Evolutionary conservation across 2,888 invertebrate species (phyloP), one percentile per base, ranked within the genome.

Genomic region (Ennomos quercinarius): DNA sequence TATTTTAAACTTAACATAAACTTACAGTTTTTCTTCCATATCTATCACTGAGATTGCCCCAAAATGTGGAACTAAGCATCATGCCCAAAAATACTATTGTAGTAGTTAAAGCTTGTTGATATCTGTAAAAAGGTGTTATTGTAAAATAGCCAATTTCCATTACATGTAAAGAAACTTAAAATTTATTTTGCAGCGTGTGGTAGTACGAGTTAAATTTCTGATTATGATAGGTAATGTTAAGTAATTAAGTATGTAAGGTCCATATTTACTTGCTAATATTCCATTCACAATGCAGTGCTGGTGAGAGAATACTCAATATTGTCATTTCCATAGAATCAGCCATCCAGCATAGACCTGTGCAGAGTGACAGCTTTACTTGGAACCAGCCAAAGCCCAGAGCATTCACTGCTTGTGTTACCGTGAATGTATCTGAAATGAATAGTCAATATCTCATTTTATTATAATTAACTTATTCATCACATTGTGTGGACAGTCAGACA

Each of bases 311-410:
- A 72, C 98, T 98, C 39, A 99, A 91, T 74, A 99, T 98, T 78
- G 98, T 99, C 97, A 99, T 99, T 91, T 99, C 99, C 98, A 99
- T 99, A 55, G 98, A 98, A 85, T 99, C 99, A 0, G 98, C 98
- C 98, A 98, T 99, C 98, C 98, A 97, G 80, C 97, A 97, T 1
- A 97, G 90, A 0, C 97, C 97, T 12, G 97, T 97, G 77, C 96
- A 96, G 12, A 97, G 89, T 0, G 97, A 97, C 45, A 97, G 82
- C 81, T 97, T 97, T 0, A 97, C 96, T 95, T 97, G 97, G 81
- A 97, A 97, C 94, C 96, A 97, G 38, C 97, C 97, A 86, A 97
- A 97, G 1, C 97, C 97, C 44, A 97, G 93, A 0, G 96, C 95
- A 87, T 97, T 97, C 13, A 97, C 97, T 39, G 97, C 97, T 88